A percentile compares a stretch with the other conserved stretches of the same genome.
Conservation (phyloP, 2,113 vertebrate species). For the Cynocephalus volans region DNA sequence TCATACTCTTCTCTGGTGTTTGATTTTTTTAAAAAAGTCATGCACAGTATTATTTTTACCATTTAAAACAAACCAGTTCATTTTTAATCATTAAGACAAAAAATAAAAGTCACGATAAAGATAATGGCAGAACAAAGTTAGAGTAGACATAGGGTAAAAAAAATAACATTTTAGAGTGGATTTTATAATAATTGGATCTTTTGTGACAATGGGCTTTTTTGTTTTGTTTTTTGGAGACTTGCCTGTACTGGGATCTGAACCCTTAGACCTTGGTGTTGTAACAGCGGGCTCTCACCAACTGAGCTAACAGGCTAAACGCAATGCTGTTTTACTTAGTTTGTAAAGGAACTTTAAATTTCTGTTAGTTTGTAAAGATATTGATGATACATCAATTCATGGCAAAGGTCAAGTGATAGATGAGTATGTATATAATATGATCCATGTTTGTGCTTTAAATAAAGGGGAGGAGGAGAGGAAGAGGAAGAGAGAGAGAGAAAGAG, state of each 20-base stretch:
- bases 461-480: too few relatives aligned
- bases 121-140: not conserved
- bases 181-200: not conserved
- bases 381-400: not conserved
- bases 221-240: too few relatives aligned
- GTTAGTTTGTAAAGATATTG: not conserved
- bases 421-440: rapidly evolving
- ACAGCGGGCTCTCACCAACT: too few relatives aligned
- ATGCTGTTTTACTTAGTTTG: not conserved
- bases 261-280: too few relatives aligned
- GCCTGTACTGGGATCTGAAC: too few relatives aligned
- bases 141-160: not conserved
- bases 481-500: too few relatives aligned
- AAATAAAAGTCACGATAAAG: not conserved
- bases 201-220: too few relatives aligned
- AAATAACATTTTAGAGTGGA: not conserved
- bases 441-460: not conserved
- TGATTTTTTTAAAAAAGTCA: not conserved
- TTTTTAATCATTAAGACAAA: constrained; percentile 10
- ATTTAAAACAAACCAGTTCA: not conserved
- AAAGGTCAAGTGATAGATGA: not conserved
- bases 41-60: not conserved
- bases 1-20: not conserved
- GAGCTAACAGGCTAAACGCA: too few relatives aligned
- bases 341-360: not conserved